Conservation (phyloP, 92 coral and sea anemone genomes). For the Pocillopora meandrina region DNA sequence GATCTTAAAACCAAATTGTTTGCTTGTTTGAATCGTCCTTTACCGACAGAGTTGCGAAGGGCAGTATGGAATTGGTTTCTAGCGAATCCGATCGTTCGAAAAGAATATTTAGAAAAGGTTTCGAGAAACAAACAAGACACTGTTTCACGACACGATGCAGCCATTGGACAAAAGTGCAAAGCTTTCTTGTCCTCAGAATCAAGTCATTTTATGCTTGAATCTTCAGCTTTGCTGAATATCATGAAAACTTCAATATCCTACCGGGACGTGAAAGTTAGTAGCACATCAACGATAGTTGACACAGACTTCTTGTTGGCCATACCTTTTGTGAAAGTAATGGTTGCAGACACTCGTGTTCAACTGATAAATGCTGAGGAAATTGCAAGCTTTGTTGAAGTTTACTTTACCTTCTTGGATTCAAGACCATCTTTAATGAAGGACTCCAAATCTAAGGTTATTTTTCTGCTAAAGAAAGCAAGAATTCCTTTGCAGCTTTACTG, state of each 20-base stretch:
- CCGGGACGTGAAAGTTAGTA: constrained; percentile 39
- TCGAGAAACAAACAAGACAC: constrained; percentile 22
- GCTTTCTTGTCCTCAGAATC: constrained; percentile 70
- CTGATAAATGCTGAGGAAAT: constrained; percentile 31
- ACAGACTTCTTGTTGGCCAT: constrained; percentile 77
- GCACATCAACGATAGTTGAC: constrained; percentile 63
- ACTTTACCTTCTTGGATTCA: constrained; percentile 64
- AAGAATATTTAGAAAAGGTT: constrained; percentile 38
- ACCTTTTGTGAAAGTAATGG: constrained; percentile 71
- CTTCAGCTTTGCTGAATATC: constrained; percentile 45
- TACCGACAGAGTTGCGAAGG: constrained; percentile 65
- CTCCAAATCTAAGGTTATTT: constrained; percentile 72
- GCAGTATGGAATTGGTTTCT: constrained; percentile 77
- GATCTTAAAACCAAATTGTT: constrained; percentile 67
- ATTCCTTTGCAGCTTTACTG: neutral
- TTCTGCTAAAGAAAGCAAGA: neutral
- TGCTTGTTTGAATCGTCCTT: constrained; percentile 74
- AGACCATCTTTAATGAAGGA: constrained; percentile 75
- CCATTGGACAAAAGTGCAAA: constrained; percentile 70
- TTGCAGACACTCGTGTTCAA: constrained; percentile 17
- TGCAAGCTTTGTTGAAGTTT: constrained; percentile 61
- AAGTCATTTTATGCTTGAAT: constrained; percentile 31
- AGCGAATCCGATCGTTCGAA: constrained; percentile 59
- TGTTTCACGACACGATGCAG: constrained; percentile 42
- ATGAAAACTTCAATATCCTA: constrained; percentile 48